Percentiles rank a stretch among this genome's conserved stretches.
Conservation (phyloP, 2,888 invertebrate genomes). For the Tiliacea aurago region DNA sequence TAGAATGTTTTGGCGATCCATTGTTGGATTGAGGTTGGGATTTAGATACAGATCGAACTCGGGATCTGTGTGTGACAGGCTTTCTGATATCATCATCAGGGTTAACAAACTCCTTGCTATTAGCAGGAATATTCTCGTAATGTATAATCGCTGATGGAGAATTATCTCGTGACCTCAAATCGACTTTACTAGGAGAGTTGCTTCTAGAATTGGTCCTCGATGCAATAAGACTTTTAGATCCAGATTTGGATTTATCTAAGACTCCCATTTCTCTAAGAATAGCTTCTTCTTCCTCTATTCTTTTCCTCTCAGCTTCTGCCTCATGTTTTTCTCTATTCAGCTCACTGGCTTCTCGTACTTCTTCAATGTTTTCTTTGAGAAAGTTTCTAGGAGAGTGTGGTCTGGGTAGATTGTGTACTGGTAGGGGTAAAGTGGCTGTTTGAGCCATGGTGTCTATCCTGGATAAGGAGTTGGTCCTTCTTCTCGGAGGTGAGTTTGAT, state of each 20-base stretch:
- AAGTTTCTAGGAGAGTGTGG: slow-evolving; percentile 87
- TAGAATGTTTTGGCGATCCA: slow-evolving; percentile 87
- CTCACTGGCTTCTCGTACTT: slow-evolving; percentile 86
- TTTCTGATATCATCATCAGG: slow-evolving; percentile 75
- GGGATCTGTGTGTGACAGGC: slow-evolving; percentile 81
- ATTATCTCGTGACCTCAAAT: slow-evolving; percentile 84
- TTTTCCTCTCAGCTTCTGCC: slow-evolving; percentile 84
- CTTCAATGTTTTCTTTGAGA: slow-evolving; percentile 87
- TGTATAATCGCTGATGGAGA: slow-evolving; percentile 84
- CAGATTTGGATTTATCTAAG: slow-evolving; percentile 77
- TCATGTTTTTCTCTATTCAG: slow-evolving; percentile 88
- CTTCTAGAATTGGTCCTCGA: slow-evolving; percentile 79
- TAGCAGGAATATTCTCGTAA: slow-evolving; percentile 76
- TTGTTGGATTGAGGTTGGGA: slow-evolving; percentile 87
- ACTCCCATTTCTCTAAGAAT: slow-evolving; percentile 87
- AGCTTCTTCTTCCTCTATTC: slow-evolving; percentile 86
- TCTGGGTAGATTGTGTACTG: slow-evolving; percentile 74
- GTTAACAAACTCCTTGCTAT: slow-evolving; percentile 77
- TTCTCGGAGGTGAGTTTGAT: slow-evolving; percentile 83
- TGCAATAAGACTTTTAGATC: slow-evolving; percentile 60
- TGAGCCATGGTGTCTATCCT: slow-evolving; percentile 86
- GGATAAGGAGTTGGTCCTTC: slow-evolving; percentile 84
- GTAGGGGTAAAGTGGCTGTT: slow-evolving; percentile 79
- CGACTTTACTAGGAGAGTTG: slow-evolving; percentile 84
- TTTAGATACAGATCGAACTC: slow-evolving; percentile 81